Base-by-base conservation (phyloP, 2,888 invertebrate species). In the Sarcophaga caerulescens region DNA sequence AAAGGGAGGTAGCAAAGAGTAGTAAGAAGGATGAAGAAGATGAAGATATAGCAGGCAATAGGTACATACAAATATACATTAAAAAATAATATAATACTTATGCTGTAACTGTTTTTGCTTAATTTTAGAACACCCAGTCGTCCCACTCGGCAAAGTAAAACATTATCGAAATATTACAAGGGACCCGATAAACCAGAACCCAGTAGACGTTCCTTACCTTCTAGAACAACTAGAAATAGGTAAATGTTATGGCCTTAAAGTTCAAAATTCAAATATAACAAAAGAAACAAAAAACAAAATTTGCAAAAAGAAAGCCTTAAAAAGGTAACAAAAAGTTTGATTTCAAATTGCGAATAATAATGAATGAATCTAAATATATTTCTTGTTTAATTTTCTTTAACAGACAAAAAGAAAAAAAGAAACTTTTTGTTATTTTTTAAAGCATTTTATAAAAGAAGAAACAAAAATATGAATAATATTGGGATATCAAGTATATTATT, bases 81-180 rank as follows among this genome's bases (percentile, higher is more conserved):
- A 25, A 70, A 70, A 12, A n/a, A 25, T 19, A 44, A 59, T 60
- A 10, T 35, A 35, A 35, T 23, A 14, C 47, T 47, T 47, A 52
- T 52, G 8, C 4, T 17, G 1, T 14, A 3, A 52, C 2, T 52
- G 12, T 52, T 81, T 68, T 62, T 35, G 2, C 59, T 25, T n/a
- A 65, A 59, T 84, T 77, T 3, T 66, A 88, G 88, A 69, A 75
- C 76, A 23, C 66, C 85, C 45, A 87, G 87, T 77, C 91, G 92
- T n/a, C 92, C 92, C 8, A 88, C 91, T n/a, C 89, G 92, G 47
- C 89, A 90, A 66, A 92, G 92, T 87, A 92, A 92, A 88, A 91
- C 92, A 0, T 85, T 91, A 81, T 92, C 93, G 4, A 92, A 91
- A 87, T 93, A 93, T 88, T 93, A 93, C 81, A 92, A 93, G 70